Percentiles rank a stretch among this genome's conserved stretches.
phyloP scores from a whole-genome alignment of 2,113 vertebrate genomes.

The Onychostoma macrolepis region DNA sequence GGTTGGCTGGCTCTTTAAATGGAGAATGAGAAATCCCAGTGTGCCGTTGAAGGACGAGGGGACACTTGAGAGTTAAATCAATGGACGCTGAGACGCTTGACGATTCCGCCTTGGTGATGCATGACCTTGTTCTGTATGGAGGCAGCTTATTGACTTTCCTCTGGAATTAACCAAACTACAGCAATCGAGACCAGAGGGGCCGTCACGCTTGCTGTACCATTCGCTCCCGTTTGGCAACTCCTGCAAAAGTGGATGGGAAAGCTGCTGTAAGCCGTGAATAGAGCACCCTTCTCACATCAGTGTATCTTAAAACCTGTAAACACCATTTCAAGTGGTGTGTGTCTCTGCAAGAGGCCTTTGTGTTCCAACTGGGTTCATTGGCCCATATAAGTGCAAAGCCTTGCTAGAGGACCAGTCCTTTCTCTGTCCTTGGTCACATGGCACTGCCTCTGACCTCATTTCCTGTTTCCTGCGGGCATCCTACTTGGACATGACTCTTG shows the following conservation, averaged over 20 bases:
- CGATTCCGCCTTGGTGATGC: conserved; percentile 27
- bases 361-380: conserved; percentile 37
- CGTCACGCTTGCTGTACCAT: neutral
- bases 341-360: neutral
- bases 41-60: conserved; percentile 31
- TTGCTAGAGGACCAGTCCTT: conserved; percentile 18
- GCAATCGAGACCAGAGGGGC: neutral
- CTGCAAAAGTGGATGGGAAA: neutral
- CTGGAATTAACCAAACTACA: conserved; percentile 19
- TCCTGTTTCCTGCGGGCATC: conserved; percentile 6
- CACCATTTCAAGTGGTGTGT: neutral
- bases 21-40: conserved; percentile 36
- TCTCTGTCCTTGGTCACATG: conserved; percentile 13
- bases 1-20: conserved; percentile 15
- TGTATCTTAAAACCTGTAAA: neutral
- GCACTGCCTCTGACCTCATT: conserved; percentile 19
- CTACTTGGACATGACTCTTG: conserved; percentile 8
- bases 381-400: conserved; percentile 26
- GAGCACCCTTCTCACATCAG: neutral
- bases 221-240: neutral
- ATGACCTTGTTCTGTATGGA: conserved; percentile 25
- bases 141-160: conserved; percentile 14
- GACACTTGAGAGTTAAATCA: conserved; percentile 51
- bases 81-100: conserved; percentile 27
- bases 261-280: neutral